Evolutionary conservation across 2,888 invertebrate genomes (phyloP).

Genomic region (Melieria crassipennis): DNA sequence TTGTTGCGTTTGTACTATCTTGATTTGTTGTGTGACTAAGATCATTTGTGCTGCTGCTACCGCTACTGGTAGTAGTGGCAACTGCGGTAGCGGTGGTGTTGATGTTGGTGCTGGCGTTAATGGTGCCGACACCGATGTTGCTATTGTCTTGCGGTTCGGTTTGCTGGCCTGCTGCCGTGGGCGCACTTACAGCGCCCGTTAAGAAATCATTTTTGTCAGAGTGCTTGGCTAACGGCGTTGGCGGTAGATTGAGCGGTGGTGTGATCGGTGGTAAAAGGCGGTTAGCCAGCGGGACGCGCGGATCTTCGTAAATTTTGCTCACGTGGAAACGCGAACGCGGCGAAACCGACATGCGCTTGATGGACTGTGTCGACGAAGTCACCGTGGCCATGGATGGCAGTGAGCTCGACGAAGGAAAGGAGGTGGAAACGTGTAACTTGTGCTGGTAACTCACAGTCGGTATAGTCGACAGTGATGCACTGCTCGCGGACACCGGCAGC

Average conservation of each 20-base stretch:
- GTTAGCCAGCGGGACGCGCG: constrained; percentile 52
- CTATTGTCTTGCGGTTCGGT: constrained; percentile 35
- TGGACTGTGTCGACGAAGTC: constrained; percentile 61
- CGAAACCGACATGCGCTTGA: constrained; percentile 59
- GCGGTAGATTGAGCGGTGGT: constrained; percentile 59
- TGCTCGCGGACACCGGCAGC: constrained; percentile 29
- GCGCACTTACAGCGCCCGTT: constrained; percentile 7
- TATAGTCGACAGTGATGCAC: constrained; percentile 22
- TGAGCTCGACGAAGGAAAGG: constrained; percentile 58
- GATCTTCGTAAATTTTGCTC: constrained; percentile 63
- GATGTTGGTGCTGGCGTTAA: constrained; percentile 6
- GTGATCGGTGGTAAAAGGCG: constrained; percentile 55
- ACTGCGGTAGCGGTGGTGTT: not conserved
- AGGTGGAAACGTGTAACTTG: constrained; percentile 35
- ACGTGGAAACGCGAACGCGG: constrained; percentile 63
- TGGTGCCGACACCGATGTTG: not conserved
- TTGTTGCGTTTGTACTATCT: constrained; percentile 31
- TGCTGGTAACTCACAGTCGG: constrained; percentile 31
- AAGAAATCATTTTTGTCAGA: constrained; percentile 32
- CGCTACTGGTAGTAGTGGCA: constrained; percentile 5
- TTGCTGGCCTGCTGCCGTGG: constrained; percentile 26
- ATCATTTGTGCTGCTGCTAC: constrained; percentile 24
- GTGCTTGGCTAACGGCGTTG: constrained; percentile 55
- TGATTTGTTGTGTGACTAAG: constrained; percentile 23
- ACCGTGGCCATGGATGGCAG: constrained; percentile 58